phyloP scores from a whole-genome alignment of 2,888 invertebrate species.

The Leptothorax acervorum region DNA sequence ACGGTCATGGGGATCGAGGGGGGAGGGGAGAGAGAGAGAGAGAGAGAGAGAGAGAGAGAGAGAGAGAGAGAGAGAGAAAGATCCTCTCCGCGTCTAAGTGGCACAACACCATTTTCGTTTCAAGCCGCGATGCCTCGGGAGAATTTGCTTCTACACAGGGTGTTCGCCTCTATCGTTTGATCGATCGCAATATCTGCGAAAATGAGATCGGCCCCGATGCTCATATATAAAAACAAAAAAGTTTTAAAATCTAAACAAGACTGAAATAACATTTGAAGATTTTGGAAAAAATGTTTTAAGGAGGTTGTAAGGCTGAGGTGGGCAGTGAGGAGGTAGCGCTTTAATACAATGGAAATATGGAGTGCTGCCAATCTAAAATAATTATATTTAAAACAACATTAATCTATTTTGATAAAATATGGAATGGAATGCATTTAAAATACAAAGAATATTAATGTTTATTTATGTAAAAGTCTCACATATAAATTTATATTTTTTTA shows the following conservation, averaged over 20 bases:
- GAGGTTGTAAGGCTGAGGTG: no score
- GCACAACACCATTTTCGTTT: conserved; percentile 85
- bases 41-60: not conserved
- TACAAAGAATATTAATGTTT: no score
- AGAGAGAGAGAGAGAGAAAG: not conserved
- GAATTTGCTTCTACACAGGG: conserved; percentile 76
- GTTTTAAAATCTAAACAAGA: not conserved
- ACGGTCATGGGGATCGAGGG: conserved; percentile 17
- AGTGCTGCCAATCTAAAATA: no score
- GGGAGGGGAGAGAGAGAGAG: not conserved
- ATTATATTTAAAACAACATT: no score
- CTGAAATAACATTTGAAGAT: not conserved
- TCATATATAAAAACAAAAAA: not conserved
- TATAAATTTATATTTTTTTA: no score
- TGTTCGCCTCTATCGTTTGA: conserved; percentile 23
- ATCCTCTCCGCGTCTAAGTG: conserved; percentile 79
- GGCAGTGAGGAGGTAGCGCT: no score
- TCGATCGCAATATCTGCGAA: not conserved
- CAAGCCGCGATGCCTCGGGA: conserved; percentile 82
- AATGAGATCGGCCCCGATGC: not conserved
- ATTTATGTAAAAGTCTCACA: no score
- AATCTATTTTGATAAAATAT: no score
- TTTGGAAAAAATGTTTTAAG: not conserved
- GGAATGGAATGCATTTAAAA: no score
- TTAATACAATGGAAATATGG: no score